These are phyloP conservation scores for Thunnus thynnus DNA, from an alignment of 2,113 vertebrate genomes.

Conservation along the genomic window DNA sequence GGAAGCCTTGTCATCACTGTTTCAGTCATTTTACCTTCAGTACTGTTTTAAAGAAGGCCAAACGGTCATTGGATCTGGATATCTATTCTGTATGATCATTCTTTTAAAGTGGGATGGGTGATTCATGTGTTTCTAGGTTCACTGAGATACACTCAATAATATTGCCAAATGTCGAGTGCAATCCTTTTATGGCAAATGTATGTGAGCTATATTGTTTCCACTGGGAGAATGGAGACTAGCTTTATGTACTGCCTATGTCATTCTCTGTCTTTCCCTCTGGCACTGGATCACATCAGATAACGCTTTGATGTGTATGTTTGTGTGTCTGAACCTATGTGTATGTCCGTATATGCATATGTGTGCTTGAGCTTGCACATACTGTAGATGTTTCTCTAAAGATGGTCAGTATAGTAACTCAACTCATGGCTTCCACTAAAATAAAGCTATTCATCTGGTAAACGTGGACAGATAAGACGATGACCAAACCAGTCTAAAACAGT, in stretches of 20 bases:
- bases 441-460: too few relatives aligned
- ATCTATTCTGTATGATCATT: conserved; percentile 38
- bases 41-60: conserved; percentile 36
- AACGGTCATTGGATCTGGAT: conserved; percentile 46
- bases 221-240: not conserved
- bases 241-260: conserved; percentile 33
- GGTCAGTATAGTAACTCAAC: not conserved
- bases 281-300: conserved; percentile 15
- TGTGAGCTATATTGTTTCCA: conserved; percentile 50
- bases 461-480: too few relatives aligned
- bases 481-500: too few relatives aligned
- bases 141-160: conserved; percentile 34
- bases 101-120: conserved; percentile 2
- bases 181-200: conserved; percentile 44
- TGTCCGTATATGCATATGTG: not conserved
- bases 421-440: too few relatives aligned
- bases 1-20: conserved; percentile 30
- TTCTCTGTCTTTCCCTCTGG: conserved; percentile 35
- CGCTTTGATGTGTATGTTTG: too few relatives aligned
- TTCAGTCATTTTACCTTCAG: conserved; percentile 29
- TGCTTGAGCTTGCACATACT: not conserved
- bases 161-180: conserved; percentile 41
- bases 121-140: conserved; percentile 58
- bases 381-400: not conserved
- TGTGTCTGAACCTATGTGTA: not conserved